A percentile compares a stretch with the other conserved stretches of the same genome.
Evolutionary conservation across 2,113 vertebrate genomes (phyloP).

Genomic region (Diadophis punctatus): DNA sequence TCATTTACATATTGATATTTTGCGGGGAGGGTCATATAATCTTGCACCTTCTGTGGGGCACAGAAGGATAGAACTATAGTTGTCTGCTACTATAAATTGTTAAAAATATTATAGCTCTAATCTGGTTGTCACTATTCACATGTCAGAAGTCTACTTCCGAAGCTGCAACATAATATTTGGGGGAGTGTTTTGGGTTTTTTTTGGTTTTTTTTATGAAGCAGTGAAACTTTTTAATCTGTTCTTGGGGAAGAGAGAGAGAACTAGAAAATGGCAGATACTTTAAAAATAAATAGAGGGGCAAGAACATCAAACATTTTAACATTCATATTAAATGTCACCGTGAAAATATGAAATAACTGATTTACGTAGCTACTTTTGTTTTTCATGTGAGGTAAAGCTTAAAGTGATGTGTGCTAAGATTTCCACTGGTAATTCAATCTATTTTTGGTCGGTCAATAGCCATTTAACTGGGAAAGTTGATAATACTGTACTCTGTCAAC

Average conservation of each 20-base stretch:
- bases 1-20: background rate
- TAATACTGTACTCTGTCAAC: slow-evolving; percentile 45
- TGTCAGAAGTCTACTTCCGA: slow-evolving; percentile 48
- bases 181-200: no score
- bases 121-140: background rate
- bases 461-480: slow-evolving; percentile 32
- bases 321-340: slow-evolving; percentile 38
- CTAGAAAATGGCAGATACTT: slow-evolving; percentile 35
- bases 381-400: slow-evolving; percentile 20
- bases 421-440: slow-evolving; percentile 36
- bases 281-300: slow-evolving; percentile 44
- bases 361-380: slow-evolving; percentile 5
- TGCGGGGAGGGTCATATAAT: background rate
- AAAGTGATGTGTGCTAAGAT: slow-evolving; percentile 35
- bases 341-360: slow-evolving; percentile 6
- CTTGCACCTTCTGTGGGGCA: slow-evolving; percentile 33
- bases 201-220: slow-evolving; percentile 35
- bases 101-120: slow-evolving; percentile 19
- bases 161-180: slow-evolving; percentile 17
- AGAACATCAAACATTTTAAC: slow-evolving; percentile 32
- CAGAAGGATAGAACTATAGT: slow-evolving; percentile 41
- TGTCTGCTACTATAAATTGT: slow-evolving; percentile 41
- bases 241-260: slow-evolving; percentile 32
- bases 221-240: slow-evolving; percentile 53
- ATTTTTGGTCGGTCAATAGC: slow-evolving; percentile 46